phyloP scores from a whole-genome alignment of 1,140 invertebrate genomes.

The Callitettix versicolor region DNA sequence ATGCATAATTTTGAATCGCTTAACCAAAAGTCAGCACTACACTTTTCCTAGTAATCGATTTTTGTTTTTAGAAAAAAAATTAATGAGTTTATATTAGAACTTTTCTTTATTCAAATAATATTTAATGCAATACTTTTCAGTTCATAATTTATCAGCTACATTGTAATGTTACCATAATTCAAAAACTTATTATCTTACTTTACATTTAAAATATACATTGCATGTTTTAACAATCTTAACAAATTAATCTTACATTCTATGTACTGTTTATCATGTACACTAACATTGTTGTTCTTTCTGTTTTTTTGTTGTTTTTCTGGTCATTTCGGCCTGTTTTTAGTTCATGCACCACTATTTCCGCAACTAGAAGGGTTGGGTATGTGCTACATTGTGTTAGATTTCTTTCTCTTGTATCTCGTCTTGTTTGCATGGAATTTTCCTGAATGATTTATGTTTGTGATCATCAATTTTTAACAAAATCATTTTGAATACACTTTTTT shows the following conservation, averaged over 20 bases:
- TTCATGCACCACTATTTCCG: slow-evolving; percentile 57
- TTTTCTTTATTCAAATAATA: no score
- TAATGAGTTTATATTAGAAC: no score
- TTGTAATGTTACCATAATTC: no score
- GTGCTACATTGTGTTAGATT: slow-evolving; percentile 30
- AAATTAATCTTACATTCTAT: neutral
- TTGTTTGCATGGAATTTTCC: slow-evolving; percentile 1
- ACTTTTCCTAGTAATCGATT: no score
- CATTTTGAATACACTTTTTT: no score
- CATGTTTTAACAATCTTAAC: neutral
- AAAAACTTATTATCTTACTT: no score
- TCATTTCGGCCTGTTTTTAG: slow-evolving; percentile 43
- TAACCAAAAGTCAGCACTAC: no score
- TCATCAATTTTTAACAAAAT: no score
- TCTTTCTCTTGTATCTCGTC: neutral
- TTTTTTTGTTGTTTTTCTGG: slow-evolving; percentile 27
- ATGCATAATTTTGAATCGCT: no score
- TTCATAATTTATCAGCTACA: no score
- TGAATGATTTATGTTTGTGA: neutral
- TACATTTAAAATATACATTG: neutral
- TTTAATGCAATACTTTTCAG: no score
- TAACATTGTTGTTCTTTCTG: slow-evolving; percentile 20
- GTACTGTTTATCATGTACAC: slow-evolving; percentile 12
- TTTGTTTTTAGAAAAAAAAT: no score
- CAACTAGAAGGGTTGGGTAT: slow-evolving; percentile 56